Evolutionary conservation across 2,113 vertebrate species (phyloP), one percentile per base, ranked within the genome.

Genomic region (Heptranchias perlo): DNA sequence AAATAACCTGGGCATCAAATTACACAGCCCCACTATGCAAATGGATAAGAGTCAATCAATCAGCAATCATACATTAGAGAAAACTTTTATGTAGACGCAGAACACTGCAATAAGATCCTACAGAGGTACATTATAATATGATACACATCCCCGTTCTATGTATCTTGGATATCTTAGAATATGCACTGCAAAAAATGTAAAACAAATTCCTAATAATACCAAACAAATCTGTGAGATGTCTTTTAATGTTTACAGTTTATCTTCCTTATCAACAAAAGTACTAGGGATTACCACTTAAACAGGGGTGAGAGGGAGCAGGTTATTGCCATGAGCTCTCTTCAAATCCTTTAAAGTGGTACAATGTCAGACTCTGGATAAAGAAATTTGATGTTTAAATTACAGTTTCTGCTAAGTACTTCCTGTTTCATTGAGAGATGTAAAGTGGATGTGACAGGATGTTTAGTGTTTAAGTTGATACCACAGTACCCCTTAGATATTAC

Each of bases 391-490:
- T 47, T 95, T 69, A 47, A 69, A 95, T 95, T 95, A 95, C 44
- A 69, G 25, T 49, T 52, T 69, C 44, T 95, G 62, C 47, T 73
- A 52, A 69, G 62, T 52, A 69, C 25, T 95, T 95, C 94, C 94
- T 95, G 44, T 67, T 47, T 28, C 44, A 69, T 8, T 69, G 94
- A 52, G 23, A 49, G 31, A 13, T 67, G 64, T 23, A 64, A 47
- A 94, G 44, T 67, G 62, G 94, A 69, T 52, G 47, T 69, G 94
- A 47, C 94, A 95, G 94, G 94, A 95, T 52, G 47, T 93, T 62
- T 95, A 69, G 14, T 73, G n/a, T 94, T 94, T 47, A 65, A 67
- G 39, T 25, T 94, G 67, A 64, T 44, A 69, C 64, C 39, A 28
- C 93, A 49, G 23, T 95, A 31, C 44, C 3, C 44, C 64, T 52